A percentile compares a stretch with the other conserved stretches of the same genome.
Evolutionary conservation across 2,113 vertebrate genomes (phyloP).

Genomic region (Vanacampus margaritifer): DNA sequence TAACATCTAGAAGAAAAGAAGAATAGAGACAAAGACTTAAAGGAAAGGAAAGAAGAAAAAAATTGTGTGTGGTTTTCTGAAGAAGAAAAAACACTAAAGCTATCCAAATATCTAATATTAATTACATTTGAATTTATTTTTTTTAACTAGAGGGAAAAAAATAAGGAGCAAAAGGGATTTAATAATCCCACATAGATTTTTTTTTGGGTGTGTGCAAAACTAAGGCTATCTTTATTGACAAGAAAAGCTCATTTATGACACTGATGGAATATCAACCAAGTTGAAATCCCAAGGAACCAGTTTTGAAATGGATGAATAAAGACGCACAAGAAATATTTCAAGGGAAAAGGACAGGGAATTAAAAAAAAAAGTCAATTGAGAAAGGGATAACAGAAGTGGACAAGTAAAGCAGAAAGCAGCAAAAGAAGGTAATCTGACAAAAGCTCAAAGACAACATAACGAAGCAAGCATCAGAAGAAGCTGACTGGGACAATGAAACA

Average conservation of each 20-base stretch:
- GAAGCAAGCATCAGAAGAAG: neutral
- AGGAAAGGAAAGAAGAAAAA: neutral
- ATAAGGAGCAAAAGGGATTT: neutral
- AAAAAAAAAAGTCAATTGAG: neutral
- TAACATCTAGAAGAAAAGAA: conserved; percentile 15
- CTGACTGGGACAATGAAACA: conserved; percentile 28
- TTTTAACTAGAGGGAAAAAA: neutral
- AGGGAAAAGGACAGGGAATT: neutral
- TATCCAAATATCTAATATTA: neutral
- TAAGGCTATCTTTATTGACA: neutral
- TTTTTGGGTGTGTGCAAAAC: too few relatives aligned
- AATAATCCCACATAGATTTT: too few relatives aligned
- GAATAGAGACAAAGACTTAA: conserved; percentile 3
- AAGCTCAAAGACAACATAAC: neutral
- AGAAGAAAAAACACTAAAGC: neutral
- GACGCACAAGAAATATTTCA: neutral
- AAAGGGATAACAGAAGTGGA: neutral
- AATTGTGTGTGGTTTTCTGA: neutral
- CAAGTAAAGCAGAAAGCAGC: neutral
- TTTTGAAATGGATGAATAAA: neutral
- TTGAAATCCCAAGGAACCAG: neutral
- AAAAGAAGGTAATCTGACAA: neutral
- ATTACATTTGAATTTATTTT: neutral
- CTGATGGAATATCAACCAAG: neutral
- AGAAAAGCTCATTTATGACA: neutral